These are phyloP conservation scores for Rhizomys pruinosus DNA, from an alignment of 2,113 vertebrate genomes.

Conservation along the genomic window DNA sequence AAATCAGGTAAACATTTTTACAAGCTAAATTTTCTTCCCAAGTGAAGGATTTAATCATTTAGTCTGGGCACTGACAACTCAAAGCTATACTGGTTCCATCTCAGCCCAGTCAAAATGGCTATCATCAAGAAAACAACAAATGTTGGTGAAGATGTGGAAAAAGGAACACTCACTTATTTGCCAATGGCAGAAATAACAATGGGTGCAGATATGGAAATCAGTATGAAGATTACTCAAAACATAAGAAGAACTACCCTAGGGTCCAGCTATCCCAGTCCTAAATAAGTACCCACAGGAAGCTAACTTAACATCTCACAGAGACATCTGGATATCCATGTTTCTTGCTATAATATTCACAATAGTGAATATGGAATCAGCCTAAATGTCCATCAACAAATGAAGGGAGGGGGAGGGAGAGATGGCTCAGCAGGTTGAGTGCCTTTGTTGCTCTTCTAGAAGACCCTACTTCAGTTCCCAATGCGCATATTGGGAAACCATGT, in stretches of 20 bases:
- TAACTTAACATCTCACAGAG: not conserved
- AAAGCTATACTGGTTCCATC: too few relatives aligned
- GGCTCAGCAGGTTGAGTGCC: too few relatives aligned
- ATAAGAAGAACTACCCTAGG: too few relatives aligned
- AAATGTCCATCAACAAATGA: not conserved
- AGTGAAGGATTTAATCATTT: not conserved
- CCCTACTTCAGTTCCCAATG: not conserved
- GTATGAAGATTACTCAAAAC: not conserved
- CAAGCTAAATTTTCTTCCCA: constrained; percentile 19
- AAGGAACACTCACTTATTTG: not conserved
- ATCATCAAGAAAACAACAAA: not conserved
- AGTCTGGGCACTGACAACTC: not conserved
- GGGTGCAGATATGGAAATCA: not conserved
- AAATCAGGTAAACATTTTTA: constrained; percentile 16
- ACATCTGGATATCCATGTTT: not conserved
- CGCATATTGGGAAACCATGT: not conserved
- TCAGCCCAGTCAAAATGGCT: not conserved
- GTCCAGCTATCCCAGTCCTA: not conserved
- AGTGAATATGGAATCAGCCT: not conserved
- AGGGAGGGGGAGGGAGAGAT: not conserved
- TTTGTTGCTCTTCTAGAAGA: too few relatives aligned
- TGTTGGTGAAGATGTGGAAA: not conserved
- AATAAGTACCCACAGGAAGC: not conserved
- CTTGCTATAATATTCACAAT: not conserved
- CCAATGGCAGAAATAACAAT: not conserved